Evolutionary conservation across 2,797 vertebrate species (phyloP), one percentile per base, ranked within the genome.

Genomic region (Phylloscopus collybita): DNA sequence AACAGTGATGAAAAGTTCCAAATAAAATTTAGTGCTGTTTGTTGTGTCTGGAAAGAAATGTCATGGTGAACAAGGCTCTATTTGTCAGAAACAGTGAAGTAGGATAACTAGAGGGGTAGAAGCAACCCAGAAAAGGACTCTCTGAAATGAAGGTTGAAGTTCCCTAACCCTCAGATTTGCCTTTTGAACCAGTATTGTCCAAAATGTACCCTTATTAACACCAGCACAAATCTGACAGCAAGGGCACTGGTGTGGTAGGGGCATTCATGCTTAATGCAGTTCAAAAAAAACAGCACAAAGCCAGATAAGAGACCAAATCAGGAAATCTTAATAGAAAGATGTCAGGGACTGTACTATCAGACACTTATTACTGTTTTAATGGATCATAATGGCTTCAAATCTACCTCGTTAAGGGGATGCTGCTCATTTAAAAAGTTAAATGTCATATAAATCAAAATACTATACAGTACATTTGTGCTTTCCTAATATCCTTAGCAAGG

Each of bases 401-500:
- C 79, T 89, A 66, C 62, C 86, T 87, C 0, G 0, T 78, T 94
- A 91, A 62, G 40, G 47, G 78, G 23, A 76, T 3, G 11, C 42
- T 74, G 53, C n/a, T 93, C 69, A 79, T 79, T 90, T 84, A 61
- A 79, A 69, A 94, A 80, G 27, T 61, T 84, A 88, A 91, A 75
- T 71, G 70, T 49, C 32, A 65, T 44, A 70, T 40, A 83, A 89
- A 72, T 82, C 25, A 40, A 87, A 89, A 36, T 34, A 60, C 16
- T 60, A 14, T n/a, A 34, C 14, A 80, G 65, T 75, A 84, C n/a
- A 59, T 82, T 65, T 75, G 42, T 84, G 40, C 65, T 90, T 93
- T 84, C 20, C 67, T 86, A 62, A 79, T 60, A 47, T 51, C 70
- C 51, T 84, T n/a, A 73, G 40, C 61, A 70, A 70, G 30, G 47